Base-by-base conservation (phyloP, 2,797 vertebrate genomes). In the Sarcophilus harrisii region DNA sequence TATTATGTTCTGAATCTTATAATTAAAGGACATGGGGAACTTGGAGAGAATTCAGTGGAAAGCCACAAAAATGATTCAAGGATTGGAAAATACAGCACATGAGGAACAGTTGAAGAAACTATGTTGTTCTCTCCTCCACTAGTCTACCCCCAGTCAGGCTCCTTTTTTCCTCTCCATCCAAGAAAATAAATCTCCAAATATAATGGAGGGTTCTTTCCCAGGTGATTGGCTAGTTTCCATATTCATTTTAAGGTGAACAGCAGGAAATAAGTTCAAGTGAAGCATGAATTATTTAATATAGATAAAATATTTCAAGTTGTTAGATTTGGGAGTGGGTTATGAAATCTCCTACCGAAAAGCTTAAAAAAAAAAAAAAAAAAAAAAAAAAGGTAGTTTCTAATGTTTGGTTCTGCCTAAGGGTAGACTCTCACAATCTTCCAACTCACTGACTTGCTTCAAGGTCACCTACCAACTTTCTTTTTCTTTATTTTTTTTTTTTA, bases 261-360 rank as follows among this genome's bases (percentile, higher is more conserved):
- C 91, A 66, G 93, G 45, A 54, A 28, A 93, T 13, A 66, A 81
- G 52, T 58, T 96, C 92, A 94, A 96, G 3, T 0, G 16, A 89
- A 12, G n/a, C 8, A 87, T 96, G 58, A 58, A 94, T 96, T 97
- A 96, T 96, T 98, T 94, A 97, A 95, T 62, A 5, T 38, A 58
- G 57, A 94, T 93, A 93, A 97, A 94, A 90, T 94, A 90, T 29
- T 93, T 95, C 87, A 59, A 58, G 90, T 28, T 96, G 32, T 95
- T 96, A 95, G 95, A 92, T 96, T 97, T 95, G 93, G 93, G 95
- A 96, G 54, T 57, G 93, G 89, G 55, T 96, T 93, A 94, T 93
- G 81, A 81, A 91, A 93, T 66, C 92, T 94, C 90, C 95, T 92
- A 91, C 29, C 54, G 89, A 91, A 95, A 94, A 73, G n/a, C 92